Base-by-base conservation (phyloP, 92 coral and sea anemone species). In the Phenganax marumi region DNA sequence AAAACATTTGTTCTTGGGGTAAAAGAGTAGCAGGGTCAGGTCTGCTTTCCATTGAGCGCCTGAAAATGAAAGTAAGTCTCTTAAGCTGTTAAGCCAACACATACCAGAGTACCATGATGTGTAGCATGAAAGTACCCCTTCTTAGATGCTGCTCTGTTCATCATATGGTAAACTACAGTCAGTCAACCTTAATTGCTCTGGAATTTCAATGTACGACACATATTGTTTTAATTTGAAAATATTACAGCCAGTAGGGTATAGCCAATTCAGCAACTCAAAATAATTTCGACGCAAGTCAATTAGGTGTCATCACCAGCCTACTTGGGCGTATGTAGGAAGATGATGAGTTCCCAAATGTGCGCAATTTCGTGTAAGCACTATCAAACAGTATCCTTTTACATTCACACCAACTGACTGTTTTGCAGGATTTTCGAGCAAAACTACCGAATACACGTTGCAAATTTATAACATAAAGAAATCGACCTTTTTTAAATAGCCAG, bases 11-110 rank as follows among this genome's bases (percentile, higher is more conserved):
- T 78, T 51, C 63, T 49, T 43, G 71, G 61, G 83, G 8, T 66
- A 78, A 17, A 2, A 78, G 23, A 8, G 24, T 78, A 60, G 83
- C 18, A 57, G 83, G 72, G 83, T 78, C 83, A 25, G 71, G 49
- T 62, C 73, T 61, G 46, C 46, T 62, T 39, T 78, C 83, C 83
- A 78, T 78, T 46, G 16, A 25, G 50, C 43, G 43, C 17, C 72
- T 66, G 17, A 12, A 10, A 23, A 7, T 25, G 43, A 62, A 62
- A 10, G 43, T 19, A 62, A 18, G 68, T 62, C 25, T 19, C 26
- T 18, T 62, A 39, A 62, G 68, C 33, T 62, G 0, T 19, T 10
- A 4, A 18, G 33, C 43, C 9, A 19, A 19, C 10, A 14, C 18
- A 14, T 6, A 56, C 19, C 7, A 14, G 63, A 8, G 21, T 58